Evolutionary conservation across 2,797 vertebrate species (phyloP), one percentile per base, ranked within the genome.

Genomic region (Lepilemur ruficaudatus): DNA sequence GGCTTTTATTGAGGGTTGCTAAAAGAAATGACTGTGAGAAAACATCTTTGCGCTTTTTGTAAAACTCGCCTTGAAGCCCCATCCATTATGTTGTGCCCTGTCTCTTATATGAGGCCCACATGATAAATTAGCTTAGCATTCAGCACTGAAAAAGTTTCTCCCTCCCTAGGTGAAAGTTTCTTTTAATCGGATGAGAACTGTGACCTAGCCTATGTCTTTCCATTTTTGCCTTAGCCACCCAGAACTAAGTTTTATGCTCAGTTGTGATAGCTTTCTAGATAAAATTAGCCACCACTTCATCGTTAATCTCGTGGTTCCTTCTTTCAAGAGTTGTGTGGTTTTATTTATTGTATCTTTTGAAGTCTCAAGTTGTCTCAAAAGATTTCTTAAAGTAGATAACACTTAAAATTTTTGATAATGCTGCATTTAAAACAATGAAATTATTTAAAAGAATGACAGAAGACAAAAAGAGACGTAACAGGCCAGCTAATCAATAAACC

Each of bases 1-100:
- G 96, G 43, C 89, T 97, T 91, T 94, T 95, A 80, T 48, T 57
- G 83, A 94, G 90, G 28, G 30, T 80, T 89, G 59, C 63, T 86
- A 15, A 80, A 93, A 89, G 87, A 86, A 94, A 86, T 57, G 65
- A 76, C 80, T 94, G 57, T 75, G 59, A 91, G 89, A 73, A 79
- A 91, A 84, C 25, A 46, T 65, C 72, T 80, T 73, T 61, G n/a
- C 0, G 1, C 22, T 76, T 85, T 92, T 23, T 92, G 35, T 87
- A 87, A 89, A 93, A 75, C 25, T 87, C 82, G 41, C 50, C 55
- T 73, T 13, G 79, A 93, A 94, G 50, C 1, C 25, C 70, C 55
- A 52, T 70, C 22, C 25, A 17, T 94, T 81, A 48, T 30, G 23
- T 70, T 38, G 25, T 55, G 38, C 4, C 11, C 17, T 41, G 15